Base-by-base conservation (phyloP, 2,113 vertebrate genomes). In the Cyanocitta stelleri region DNA sequence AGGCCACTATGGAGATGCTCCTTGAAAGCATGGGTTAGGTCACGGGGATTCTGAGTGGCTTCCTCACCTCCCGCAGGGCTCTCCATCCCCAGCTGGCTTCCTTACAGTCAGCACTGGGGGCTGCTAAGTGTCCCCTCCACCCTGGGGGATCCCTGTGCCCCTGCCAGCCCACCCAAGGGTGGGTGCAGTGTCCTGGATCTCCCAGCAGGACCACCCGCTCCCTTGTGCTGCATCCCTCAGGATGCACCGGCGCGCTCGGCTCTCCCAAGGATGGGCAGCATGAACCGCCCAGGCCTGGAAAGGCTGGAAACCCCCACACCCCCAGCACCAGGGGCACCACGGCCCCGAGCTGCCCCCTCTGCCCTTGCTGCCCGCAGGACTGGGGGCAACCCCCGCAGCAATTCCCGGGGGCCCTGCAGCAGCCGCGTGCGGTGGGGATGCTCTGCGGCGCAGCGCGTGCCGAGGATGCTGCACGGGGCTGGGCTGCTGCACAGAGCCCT, bases 281-380 rank as follows among this genome's bases (percentile, higher is more conserved):
- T 0, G 46, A 35, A 11, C 19, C 0, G 0, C 5, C 11, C 39
- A 27, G 67, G 63, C 43, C n/a, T 4, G 66, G 29, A 68, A 72
- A 86, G 30, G 71, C 75, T 23, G 33, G 52, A 29, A n/a, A 52
- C 7, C 1, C 18, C 41, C 35, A 21, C 16, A 32, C 0, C 5
- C 62, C 11, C 17, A 19, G 56, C 29, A 15, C 7, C 3, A 0
- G 23, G 30, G 51, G n/a, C 17, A 84, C 18, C 46, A 26, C 0
- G 0, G 71, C 26, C 43, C 32, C 0, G 0, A 46, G 58, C 44
- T 41, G 35, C 56, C 32, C 44, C 29, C 19, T 4, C 46, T 30
- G 64, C 15, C 58, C 48, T 23, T 2, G 1, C 41, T 5, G 2
- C 35, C 61, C 14, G 44, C 33, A 21, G 16, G 9, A 11, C 13